Percentiles rank a stretch among this genome's conserved stretches.
These are phyloP conservation scores for Pristionchus maxplancki DNA, from an alignment of 2,888 invertebrate genomes.

Conservation along the genomic window DNA sequence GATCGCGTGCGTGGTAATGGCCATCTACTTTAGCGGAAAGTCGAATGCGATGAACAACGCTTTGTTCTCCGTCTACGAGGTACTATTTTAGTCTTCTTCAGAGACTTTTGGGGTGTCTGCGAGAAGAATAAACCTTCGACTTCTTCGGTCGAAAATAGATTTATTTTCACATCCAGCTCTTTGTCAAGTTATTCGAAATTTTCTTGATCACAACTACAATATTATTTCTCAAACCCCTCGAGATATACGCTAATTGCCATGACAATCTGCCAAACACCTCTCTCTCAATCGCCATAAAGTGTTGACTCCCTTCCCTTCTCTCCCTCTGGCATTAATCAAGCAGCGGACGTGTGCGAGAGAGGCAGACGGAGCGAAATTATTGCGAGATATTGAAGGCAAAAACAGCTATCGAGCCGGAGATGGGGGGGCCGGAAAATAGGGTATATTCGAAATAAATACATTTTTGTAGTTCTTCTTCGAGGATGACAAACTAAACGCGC, in stretches of 20 bases:
- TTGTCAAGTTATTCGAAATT: too few relatives aligned
- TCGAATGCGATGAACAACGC: slow-evolving; percentile 64
- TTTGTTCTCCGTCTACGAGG: slow-evolving; percentile 64
- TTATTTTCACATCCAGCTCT: too few relatives aligned
- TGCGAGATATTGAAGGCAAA: neutral
- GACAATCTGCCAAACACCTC: neutral
- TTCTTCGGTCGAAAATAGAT: too few relatives aligned
- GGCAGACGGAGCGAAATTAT: slow-evolving; percentile 3
- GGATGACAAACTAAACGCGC: slow-evolving; percentile 45
- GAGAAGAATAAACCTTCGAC: too few relatives aligned
- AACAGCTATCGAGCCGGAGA: neutral
- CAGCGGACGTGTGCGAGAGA: neutral
- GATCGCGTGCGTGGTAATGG: slow-evolving; percentile 59
- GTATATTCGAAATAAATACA: too few relatives aligned
- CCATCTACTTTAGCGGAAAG: slow-evolving; percentile 65
- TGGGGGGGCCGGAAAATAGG: neutral
- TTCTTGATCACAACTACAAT: neutral
- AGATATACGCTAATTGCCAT: slow-evolving; percentile 8
- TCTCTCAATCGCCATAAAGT: neutral
- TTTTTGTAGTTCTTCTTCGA: slow-evolving; percentile 62
- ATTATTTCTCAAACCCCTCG: neutral
- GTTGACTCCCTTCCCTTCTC: neutral
- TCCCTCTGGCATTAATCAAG: slow-evolving; percentile 6
- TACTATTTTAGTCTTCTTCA: slow-evolving; percentile 33
- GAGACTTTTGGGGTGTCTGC: too few relatives aligned